Conservation (phyloP, 2,888 invertebrate species). For the Theretra japonica region DNA sequence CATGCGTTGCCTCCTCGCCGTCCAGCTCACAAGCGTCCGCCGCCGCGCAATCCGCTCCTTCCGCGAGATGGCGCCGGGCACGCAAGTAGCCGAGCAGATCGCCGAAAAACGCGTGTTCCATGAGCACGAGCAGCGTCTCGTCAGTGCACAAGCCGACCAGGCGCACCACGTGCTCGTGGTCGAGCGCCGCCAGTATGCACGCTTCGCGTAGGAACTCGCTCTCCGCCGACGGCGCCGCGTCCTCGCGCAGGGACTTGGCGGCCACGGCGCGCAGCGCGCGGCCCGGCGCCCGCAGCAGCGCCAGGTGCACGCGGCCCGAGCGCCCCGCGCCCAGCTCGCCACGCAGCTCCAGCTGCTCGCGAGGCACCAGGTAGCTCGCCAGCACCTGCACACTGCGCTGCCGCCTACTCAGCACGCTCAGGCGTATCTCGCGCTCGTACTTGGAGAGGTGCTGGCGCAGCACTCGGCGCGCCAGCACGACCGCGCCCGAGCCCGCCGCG, state of each 20-base stretch:
- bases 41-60: slow-evolving; percentile 61
- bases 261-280: slow-evolving; percentile 37
- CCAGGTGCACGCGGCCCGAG: slow-evolving; percentile 63
- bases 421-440: slow-evolving; percentile 47
- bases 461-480: slow-evolving; percentile 79
- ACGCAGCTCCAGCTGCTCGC: slow-evolving; percentile 41
- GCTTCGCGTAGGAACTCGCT: no score
- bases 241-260: slow-evolving; percentile 28
- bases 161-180: neutral
- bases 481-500: slow-evolving; percentile 79
- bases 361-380: slow-evolving; percentile 36
- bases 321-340: slow-evolving; percentile 62
- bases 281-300: slow-evolving; percentile 50
- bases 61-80: slow-evolving; percentile 81
- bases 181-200: neutral
- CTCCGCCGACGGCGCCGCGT: neutral
- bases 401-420: slow-evolving; percentile 53
- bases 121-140: slow-evolving; percentile 44
- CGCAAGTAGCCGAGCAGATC: slow-evolving; percentile 53
- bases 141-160: slow-evolving; percentile 4
- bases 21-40: neutral
- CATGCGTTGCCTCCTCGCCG: slow-evolving; percentile 9
- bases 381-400: slow-evolving; percentile 36
- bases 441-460: slow-evolving; percentile 44
- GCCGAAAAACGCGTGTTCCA: slow-evolving; percentile 40